Base-by-base conservation (phyloP, 1,140 invertebrate genomes). In the Bombus pyrosoma region DNA sequence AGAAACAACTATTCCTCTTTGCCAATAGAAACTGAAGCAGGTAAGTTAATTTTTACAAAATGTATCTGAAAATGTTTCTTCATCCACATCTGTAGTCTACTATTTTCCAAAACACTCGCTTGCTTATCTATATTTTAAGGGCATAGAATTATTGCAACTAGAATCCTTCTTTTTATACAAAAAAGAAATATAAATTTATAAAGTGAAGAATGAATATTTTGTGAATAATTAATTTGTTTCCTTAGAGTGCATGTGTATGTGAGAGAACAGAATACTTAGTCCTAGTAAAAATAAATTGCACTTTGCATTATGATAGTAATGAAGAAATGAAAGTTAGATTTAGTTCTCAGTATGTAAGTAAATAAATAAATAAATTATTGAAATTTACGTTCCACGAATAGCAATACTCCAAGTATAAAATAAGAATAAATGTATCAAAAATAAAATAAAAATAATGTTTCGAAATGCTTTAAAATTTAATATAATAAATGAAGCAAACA, bases 31-130 rank as follows among this genome's bases (percentile, higher is more conserved):
- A 43, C 6, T n/a, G 28, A 5, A 37, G 10, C 75, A 85, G 83
- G 83, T 85, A 85, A 85, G 83, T 85, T 13, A 28, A 68, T 32
- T 32, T n/a, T 28, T 57, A 28, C 53, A 59, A 28, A 47, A 57
- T 41, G 25, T 74, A 34, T 32, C 47, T 12, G 25, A 62, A 62
- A 15, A 22, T 22, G 1, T 39, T 28, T 25, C 37, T 25, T 69
- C 18, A 34, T 39, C 25, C 9, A 37, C 10, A 69, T n/a, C 10
- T 4, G 59, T 62, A 72, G 25, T 5, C 12, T 13, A 37, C 5
- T 28, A 28, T 39, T 39, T 10, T 22, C 3, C 12, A 28, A 71
- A 13, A 39, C 5, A 25, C n/a, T 41, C n/a, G 13, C 69, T 41
- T 41, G 5, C 4, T 72, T n/a, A n/a, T 13, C 9, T 28, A 13